A percentile compares a stretch with the other conserved stretches of the same genome.
phyloP scores from a whole-genome alignment of 2,113 vertebrate species.

The Ornithorhynchus anatinus region DNA sequence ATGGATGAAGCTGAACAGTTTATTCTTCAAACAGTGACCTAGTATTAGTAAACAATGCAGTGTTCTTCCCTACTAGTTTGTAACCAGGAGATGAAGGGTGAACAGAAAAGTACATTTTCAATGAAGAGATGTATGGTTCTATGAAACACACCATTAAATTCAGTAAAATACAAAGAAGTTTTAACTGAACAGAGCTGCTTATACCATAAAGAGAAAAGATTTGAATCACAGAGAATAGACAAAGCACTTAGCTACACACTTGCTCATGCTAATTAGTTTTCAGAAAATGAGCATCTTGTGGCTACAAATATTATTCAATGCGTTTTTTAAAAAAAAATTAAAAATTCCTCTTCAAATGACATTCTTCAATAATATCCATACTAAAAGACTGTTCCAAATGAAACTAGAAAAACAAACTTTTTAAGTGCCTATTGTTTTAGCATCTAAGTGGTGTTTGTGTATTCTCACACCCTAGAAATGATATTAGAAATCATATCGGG shows the following conservation, averaged over 20 bases:
- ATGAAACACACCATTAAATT: constrained; percentile 61
- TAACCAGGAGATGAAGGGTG: background rate
- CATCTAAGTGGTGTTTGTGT: background rate
- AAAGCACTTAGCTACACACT: constrained; percentile 39
- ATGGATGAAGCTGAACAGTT: no score
- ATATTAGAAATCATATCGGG: background rate
- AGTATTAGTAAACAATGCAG: no score
- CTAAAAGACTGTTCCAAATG: background rate
- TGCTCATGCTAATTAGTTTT: constrained; percentile 47
- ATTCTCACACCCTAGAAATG: fast-evolving
- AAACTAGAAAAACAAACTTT: background rate
- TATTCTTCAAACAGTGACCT: no score
- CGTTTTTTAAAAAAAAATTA: constrained; percentile 14
- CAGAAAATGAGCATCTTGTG: constrained; percentile 10
- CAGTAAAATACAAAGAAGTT: constrained; percentile 52
- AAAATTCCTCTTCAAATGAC: background rate
- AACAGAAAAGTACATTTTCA: constrained; percentile 3
- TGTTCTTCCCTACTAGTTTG: background rate
- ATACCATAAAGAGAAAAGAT: constrained; percentile 46
- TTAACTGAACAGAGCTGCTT: constrained; percentile 56
- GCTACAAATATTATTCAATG: constrained; percentile 32
- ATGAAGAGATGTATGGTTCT: constrained; percentile 25
- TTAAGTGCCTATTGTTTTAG: background rate
- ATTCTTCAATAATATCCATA: background rate
- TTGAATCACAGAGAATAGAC: constrained; percentile 61